Evolutionary conservation across 2,888 invertebrate species (phyloP), one percentile per base, ranked within the genome.

Genomic region (Parthenolecanium corni): DNA sequence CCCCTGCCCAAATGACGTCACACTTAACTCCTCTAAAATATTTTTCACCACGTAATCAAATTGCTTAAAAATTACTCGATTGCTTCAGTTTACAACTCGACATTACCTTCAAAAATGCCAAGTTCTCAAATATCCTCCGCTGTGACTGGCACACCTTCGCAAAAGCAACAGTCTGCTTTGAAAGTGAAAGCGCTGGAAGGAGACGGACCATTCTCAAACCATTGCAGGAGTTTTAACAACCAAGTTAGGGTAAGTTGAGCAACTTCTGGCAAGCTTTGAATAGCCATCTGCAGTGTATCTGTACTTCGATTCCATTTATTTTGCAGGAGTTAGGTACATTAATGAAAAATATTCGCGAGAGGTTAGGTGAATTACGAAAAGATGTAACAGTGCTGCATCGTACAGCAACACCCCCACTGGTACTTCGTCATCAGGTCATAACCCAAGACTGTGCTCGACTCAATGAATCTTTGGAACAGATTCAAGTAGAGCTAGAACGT

Each of bases 311-410:
- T 6, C 31, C 31, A 6, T 20, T 64, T 2, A 51, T 65, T 53
- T 65, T 69, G n/a, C 75, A 82, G 72, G 82, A 82, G 67, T 71
- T 82, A 63, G 80, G 79, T 67, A 78, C 79, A 66, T 80, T 82
- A 70, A 74, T 82, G 68, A 77, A 77, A 68, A 75, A 77, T 5
- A 79, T 83, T 2, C 81, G 81, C 69, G 82, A 82, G 63, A 77
- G 81, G 66, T 78, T 85, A 6, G 80, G 81, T 52, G 85, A 85
- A 67, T 72, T 85, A 25, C 85, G 86, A 70, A 74, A 82, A 58
- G 86, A 86, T 70, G 79, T 86, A 24, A 81, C 82, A 1, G 76
- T 82, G 14, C 73, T 85, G 31, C 76, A 83, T 62, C 76, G 80
- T 66, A 76, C 76, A 2, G 75, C 76, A 56, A 75, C 76, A 0